Base-by-base conservation (phyloP, 2,113 vertebrate species). In the Dasyurus viverrinus region DNA sequence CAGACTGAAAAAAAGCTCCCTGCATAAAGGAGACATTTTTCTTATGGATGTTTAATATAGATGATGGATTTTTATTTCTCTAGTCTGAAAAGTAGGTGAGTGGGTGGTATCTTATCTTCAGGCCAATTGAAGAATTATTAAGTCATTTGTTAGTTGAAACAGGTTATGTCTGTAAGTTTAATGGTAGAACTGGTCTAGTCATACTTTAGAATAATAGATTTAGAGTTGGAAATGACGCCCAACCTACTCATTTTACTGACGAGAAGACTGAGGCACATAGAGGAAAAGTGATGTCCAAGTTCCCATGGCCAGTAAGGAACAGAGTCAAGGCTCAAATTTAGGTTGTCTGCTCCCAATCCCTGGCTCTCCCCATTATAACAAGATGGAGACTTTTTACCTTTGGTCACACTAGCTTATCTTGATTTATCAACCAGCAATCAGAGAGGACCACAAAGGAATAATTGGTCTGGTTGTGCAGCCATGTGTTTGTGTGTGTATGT, bases 21-120 rank as follows among this genome's bases (percentile, higher is more conserved):
- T 36, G 60, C 30, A 68, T 30, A 68, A 68, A 68, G 12, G 12
- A 68, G 60, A 36, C 60, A 68, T 68, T 68, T 36, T 2, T 22
- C 89, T 90, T 76, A 52, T 24, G 93, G 89, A 89, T 93, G 93
- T 92, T 90, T 93, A 95, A 76, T 93, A 48, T 90, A 42, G 30
- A 89, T 47, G 50, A 19, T 6, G 7, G 89, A 30, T 54, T 89
- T 92, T 94, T 50, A 8, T 4, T 92, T 94, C 89, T 60, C 6
- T 84, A 46, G 3, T n/a, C 42, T 89, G 50, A 91, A 68, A 68
- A 68, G 30, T 12, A 68, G 60, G 12, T 68, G 50, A 19, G 9
- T 54, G 24, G 91, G 27, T 30, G 11, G 89, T 92, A 42, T 91
- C n/a, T 91, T 52, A 42, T 25, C 91, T 93, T 52, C 60, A 46